A percentile compares a stretch with the other conserved stretches of the same genome.
Conservation (phyloP, 2,888 invertebrate species). For the Temnothorax rugatulus region DNA sequence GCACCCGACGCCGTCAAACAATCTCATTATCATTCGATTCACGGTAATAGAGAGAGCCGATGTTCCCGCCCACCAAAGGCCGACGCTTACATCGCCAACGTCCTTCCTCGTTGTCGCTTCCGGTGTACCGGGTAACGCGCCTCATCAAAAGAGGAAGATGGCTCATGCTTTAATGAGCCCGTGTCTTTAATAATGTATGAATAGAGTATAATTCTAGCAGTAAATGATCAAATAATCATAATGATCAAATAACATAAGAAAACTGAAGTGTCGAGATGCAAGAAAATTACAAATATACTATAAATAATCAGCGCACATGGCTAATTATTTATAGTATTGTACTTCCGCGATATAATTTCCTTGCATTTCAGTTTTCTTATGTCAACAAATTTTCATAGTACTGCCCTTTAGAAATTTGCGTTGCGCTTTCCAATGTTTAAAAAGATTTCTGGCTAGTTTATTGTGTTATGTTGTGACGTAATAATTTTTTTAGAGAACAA, state of each 20-base stretch:
- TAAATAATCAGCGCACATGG: background rate
- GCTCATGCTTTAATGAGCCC: no score
- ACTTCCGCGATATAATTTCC: conserved; percentile 15
- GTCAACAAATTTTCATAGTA: background rate
- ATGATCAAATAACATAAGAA: no score
- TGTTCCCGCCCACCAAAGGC: conserved; percentile 59
- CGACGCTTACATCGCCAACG: conserved; percentile 49
- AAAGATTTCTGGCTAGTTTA: background rate
- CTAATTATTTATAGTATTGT: background rate
- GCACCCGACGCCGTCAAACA: conserved; percentile 74
- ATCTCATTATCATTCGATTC: conserved; percentile 85
- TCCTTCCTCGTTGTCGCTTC: conserved; percentile 37
- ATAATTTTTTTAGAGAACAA: conserved; percentile 24
- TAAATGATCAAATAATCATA: background rate
- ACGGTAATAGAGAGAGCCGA: conserved; percentile 79
- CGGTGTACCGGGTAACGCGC: conserved; percentile 1
- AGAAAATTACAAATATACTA: no score
- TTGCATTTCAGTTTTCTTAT: background rate
- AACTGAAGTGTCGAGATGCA: no score
- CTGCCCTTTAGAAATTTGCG: background rate
- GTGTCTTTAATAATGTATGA: conserved; percentile 17
- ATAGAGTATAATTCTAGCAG: background rate
- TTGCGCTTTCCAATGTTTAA: background rate
- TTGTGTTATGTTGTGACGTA: background rate
- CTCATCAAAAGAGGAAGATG: conserved; percentile 2